Evolutionary conservation across 2,888 invertebrate genomes (phyloP).

Genomic region (Willowsia nigromaculata): DNA sequence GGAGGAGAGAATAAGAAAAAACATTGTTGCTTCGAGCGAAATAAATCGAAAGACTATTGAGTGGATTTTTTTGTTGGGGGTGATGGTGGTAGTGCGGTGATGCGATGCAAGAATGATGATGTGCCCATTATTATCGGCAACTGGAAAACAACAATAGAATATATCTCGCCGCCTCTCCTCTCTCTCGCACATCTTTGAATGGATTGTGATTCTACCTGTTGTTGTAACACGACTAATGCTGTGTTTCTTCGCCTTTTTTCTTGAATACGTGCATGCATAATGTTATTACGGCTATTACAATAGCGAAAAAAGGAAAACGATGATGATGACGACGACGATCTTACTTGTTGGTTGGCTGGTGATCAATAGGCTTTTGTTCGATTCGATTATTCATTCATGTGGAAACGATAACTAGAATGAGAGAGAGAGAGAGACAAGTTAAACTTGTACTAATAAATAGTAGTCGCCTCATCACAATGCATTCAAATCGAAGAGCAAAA

Average conservation of each 20-base stretch:
- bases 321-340: constrained; percentile 3
- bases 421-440: constrained; percentile 39
- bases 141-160: constrained; percentile 59
- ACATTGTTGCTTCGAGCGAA: constrained; percentile 70
- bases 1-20: constrained; percentile 47
- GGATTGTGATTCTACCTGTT: constrained; percentile 13
- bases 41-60: constrained; percentile 73
- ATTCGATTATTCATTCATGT: constrained; percentile 70
- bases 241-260: background rate
- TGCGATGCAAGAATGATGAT: constrained; percentile 16
- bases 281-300: constrained; percentile 27
- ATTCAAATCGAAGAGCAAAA: background rate
- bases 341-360: constrained; percentile 56
- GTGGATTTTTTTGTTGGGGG: constrained; percentile 49
- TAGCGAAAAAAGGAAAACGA: constrained; percentile 22
- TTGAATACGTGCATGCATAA: constrained; percentile 50
- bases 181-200: background rate
- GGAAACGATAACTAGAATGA: constrained; percentile 46
- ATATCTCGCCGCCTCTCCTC: constrained; percentile 22
- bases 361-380: constrained; percentile 70
- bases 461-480: background rate
- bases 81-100: background rate
- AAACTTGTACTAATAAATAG: background rate
- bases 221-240: background rate
- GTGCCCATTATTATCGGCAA: constrained; percentile 73